A percentile compares a stretch with the other conserved stretches of the same genome.
phyloP scores from a whole-genome alignment of 1,140 invertebrate species.

The Magallana angulata region DNA sequence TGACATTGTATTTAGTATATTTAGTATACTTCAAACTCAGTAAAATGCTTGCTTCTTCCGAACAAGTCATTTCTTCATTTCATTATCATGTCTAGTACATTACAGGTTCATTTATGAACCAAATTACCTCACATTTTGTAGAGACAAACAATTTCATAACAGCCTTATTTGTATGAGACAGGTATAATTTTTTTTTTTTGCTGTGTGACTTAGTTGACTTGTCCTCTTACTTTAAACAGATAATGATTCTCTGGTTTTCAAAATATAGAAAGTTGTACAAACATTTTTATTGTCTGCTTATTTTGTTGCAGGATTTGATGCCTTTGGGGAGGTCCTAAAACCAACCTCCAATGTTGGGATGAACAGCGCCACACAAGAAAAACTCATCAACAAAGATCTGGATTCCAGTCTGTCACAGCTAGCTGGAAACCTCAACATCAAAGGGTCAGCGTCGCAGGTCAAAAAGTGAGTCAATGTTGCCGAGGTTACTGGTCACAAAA shows the following conservation, averaged over 20 bases:
- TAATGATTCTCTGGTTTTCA: neutral
- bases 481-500: neutral
- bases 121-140: too few species aligned
- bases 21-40: too few species aligned
- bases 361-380: constrained; percentile 66
- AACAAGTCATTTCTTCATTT: too few species aligned
- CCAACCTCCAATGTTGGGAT: constrained; percentile 74
- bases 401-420: constrained; percentile 94
- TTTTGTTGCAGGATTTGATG: constrained; percentile 84
- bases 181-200: neutral
- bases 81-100: too few species aligned
- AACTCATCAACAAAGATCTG: constrained; percentile 92
- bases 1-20: too few species aligned
- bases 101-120: too few species aligned
- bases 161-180: neutral
- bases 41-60: too few species aligned
- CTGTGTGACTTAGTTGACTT: neutral
- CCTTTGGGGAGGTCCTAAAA: constrained; percentile 86
- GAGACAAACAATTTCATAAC: neutral
- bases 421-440: constrained; percentile 94
- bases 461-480: constrained; percentile 83
- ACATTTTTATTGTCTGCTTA: neutral
- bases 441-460: constrained; percentile 86
- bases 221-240: neutral
- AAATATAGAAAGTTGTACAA: too few species aligned